A percentile compares a stretch with the other conserved stretches of the same genome.
These are phyloP conservation scores for Gnatocerus cornutus DNA, from an alignment of 2,888 invertebrate species.

Conservation along the genomic window DNA sequence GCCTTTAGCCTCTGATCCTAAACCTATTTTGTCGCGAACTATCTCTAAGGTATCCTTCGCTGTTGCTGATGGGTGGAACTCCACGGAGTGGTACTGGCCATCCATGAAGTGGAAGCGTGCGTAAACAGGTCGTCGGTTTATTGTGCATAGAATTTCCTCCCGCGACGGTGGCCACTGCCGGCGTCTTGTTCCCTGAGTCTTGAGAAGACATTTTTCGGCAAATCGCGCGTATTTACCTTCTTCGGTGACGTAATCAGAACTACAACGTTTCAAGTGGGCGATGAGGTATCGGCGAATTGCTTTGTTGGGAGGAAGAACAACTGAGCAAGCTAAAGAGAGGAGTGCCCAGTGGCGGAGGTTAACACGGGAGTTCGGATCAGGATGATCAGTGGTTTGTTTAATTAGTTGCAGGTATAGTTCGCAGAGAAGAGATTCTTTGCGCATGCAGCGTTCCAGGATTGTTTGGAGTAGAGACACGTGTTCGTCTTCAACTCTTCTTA, in stretches of 20 bases:
- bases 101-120: conserved; percentile 94
- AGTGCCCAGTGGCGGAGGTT: conserved; percentile 95
- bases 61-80: conserved; percentile 95
- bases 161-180: conserved; percentile 93
- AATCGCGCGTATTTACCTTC: conserved; percentile 96
- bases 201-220: conserved; percentile 88
- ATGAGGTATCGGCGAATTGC: conserved; percentile 89
- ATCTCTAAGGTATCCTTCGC: conserved; percentile 91
- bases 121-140: conserved; percentile 91
- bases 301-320: conserved; percentile 90
- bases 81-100: conserved; percentile 94
- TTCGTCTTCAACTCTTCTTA: conserved; percentile 87
- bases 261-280: conserved; percentile 91
- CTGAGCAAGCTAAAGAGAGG: conserved; percentile 84
- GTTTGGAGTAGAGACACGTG: conserved; percentile 91
- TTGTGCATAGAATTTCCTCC: conserved; percentile 94
- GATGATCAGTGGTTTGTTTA: conserved; percentile 93
- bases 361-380: conserved; percentile 90
- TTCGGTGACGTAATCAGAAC: conserved; percentile 90
- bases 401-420: conserved; percentile 94
- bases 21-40: conserved; percentile 91
- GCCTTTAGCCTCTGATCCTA: conserved; percentile 80
- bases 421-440: conserved; percentile 89
- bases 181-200: conserved; percentile 83
- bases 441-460: conserved; percentile 92